Evolutionary conservation across 2,113 vertebrate species (phyloP).

Genomic region (Misgurnus anguillicaudatus): DNA sequence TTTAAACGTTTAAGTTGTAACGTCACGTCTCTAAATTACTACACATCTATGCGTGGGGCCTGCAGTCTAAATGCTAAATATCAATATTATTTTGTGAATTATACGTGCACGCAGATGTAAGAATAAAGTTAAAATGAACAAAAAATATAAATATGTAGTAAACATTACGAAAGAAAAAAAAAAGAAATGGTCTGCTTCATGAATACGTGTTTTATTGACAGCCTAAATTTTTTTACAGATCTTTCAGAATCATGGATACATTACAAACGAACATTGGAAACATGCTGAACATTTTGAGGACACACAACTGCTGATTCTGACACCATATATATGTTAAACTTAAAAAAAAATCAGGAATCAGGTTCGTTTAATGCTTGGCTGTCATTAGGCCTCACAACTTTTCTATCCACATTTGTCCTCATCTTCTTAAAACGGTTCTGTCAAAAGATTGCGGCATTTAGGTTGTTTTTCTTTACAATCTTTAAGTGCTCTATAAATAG

Average conservation of each 20-base stretch:
- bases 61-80: background rate
- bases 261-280: conserved; percentile 4
- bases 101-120: background rate
- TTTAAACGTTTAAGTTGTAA: background rate
- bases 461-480: background rate
- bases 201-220: conserved; percentile 49
- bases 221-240: conserved; percentile 25
- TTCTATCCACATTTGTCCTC: background rate
- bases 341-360: background rate
- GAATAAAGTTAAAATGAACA: background rate
- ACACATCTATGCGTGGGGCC: background rate
- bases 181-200: conserved; percentile 10
- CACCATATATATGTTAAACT: no score
- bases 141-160: background rate
- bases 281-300: conserved; percentile 5
- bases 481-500: background rate
- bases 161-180: background rate
- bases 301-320: background rate
- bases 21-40: background rate
- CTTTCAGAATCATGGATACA: conserved; percentile 5
- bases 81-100: background rate
- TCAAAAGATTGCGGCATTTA: background rate
- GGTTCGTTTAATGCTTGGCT: background rate
- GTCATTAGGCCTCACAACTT: conserved; percentile 14
- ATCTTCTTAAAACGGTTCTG: background rate